These are phyloP conservation scores for Telmatochromis sp. DNA, from an alignment of 2,113 vertebrate species.

Conservation along the genomic window DNA sequence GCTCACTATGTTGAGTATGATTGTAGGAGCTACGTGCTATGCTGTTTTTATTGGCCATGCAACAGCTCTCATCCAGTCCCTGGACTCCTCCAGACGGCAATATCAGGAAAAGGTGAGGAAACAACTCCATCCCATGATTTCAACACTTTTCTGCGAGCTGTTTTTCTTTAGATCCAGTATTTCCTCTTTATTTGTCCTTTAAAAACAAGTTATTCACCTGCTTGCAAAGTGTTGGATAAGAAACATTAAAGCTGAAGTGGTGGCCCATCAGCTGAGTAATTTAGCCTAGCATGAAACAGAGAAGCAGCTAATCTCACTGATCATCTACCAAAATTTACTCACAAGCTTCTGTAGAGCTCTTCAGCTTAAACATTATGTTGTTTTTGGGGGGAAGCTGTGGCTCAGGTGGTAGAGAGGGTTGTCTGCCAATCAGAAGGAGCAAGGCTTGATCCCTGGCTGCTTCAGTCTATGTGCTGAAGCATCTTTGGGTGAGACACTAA, in stretches of 20 bases:
- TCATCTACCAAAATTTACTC: not conserved
- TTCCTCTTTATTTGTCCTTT: not conserved
- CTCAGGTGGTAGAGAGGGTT: not conserved
- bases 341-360: not conserved
- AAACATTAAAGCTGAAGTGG: not conserved
- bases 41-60: slow-evolving; percentile 92
- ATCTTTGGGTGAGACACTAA: not conserved
- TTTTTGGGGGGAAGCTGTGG: not conserved
- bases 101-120: slow-evolving; percentile 89
- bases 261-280: not conserved
- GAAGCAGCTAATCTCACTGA: not conserved
- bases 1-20: slow-evolving; percentile 99
- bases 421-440: not conserved
- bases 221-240: not conserved
- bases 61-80: slow-evolving; percentile 88
- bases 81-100: slow-evolving; percentile 89
- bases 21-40: slow-evolving; percentile 94
- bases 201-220: not conserved
- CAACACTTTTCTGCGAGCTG: not conserved
- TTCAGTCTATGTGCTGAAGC: not conserved
- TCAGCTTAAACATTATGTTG: not conserved
- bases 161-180: not conserved
- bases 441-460: not conserved
- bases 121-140: not conserved
- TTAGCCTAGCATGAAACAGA: not conserved